Base-by-base conservation (phyloP, 2,888 invertebrate species). In the Carcina quercana region DNA sequence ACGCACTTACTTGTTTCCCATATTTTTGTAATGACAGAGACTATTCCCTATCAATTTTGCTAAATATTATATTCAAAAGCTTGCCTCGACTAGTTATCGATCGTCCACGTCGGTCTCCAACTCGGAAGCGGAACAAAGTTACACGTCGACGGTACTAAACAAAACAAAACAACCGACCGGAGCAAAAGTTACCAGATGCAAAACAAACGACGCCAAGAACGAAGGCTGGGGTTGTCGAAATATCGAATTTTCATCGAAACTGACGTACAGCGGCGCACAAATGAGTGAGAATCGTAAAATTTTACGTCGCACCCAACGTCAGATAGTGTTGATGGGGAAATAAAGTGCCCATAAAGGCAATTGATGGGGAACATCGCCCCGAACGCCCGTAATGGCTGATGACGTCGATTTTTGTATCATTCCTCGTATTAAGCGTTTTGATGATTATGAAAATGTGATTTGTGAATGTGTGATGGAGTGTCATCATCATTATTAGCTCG, bases 241-340 rank as follows among this genome's bases (percentile, higher is more conserved):
- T 50, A 50, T 35, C 17, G 33, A 50, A 53, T 47, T 52, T 49
- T 39, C 39, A 37, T 48, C 47, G 50, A 63, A 67, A 72, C 71
- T 73, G 73, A 72, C 53, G 61, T 63, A 72, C 61, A 64, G 54
- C 27, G 27, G 54, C 52, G 42, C 61, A 58, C 63, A 75, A 80
- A 79, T 78, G 78, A 80, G 72, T 53, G 61, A 50, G 56, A 40
- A 56, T 64, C 76, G 55, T 82, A 79, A 82, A 80, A 80, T 79
- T 73, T 80, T 69, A 80, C 69, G 73, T 59, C 53, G 56, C 54
- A 62, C 68, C 56, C 57, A 51, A 45, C 37, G 32, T 40, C 56
- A 58, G 76, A 80, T 82, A 78, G 78, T 75, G 73, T 54, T 59
- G 67, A 75, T 68, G 71, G 67, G 57, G 42, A 57, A 68, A 68